Evolutionary conservation across 2,797 vertebrate species (phyloP), one percentile per base, ranked within the genome.

Genomic region (Anguilla pacifica): DNA sequence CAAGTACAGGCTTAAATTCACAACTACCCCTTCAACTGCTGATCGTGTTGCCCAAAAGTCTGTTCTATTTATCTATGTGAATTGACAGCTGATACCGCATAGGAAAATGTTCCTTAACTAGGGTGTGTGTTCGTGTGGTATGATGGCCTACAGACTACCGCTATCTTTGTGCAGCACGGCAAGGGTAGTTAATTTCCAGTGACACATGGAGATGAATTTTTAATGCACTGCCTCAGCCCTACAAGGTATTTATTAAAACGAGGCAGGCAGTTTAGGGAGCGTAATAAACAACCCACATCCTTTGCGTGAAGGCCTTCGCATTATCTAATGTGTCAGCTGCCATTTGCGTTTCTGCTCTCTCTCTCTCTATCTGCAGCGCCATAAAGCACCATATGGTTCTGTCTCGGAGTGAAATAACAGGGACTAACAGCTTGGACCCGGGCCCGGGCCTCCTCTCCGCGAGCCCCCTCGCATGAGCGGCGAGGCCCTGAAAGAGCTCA

Each of bases 131-230:
- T 82, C 53, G 43, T 19, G 11, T 19, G 22, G 35, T 9, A 15
- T 59, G 13, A 0, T 84, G 31, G 83, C 83, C 53, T 35, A 59
- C 15, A 53, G 83, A 57, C 83, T 17, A 19, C 6, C 46, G 84
- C 55, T 85, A 43, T 85, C 15, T n/a, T 64, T 49, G 53, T 83
- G 70, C n/a, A 19, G 49, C 31, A 35, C 19, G 9, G 31, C 11
- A 79, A 59, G 31, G 22, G 35, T 64, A 59, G 51, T 59, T 86
- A 53, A 79, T 89, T 25, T 22, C n/a, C 82, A 55, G 43, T 85
- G 91, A 86, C 87, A 89, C 49, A 3, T n/a, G 85, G 43, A 11
- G 88, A 85, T 91, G 88, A 64, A 90, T 91, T 86, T 92, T 90
- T 89, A 90, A 89, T 86, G 88, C 51, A 3, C 22, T 53, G 31